Percentiles rank a stretch among this genome's conserved stretches.
phyloP scores from a whole-genome alignment of 2,888 invertebrate genomes.

The Lasioglossum oenotherae region DNA sequence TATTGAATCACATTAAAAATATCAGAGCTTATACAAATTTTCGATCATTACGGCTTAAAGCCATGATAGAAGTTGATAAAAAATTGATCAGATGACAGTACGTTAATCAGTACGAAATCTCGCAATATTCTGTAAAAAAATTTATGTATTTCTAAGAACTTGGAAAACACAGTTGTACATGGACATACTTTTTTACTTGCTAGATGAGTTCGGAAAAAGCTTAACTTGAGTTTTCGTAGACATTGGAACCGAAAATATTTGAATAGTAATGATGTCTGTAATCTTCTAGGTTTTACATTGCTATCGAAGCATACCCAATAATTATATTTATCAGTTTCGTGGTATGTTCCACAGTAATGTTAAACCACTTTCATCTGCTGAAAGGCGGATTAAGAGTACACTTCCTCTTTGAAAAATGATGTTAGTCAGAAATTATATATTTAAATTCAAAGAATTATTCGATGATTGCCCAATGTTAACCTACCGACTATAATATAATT shows the following conservation, averaged over 20 bases:
- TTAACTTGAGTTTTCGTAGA: slow-evolving; percentile 31
- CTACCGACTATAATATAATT: slow-evolving; percentile 49
- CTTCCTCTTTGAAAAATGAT: slow-evolving; percentile 50
- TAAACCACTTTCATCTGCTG: slow-evolving; percentile 38
- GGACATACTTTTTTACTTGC: slow-evolving; percentile 65
- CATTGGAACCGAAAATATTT: slow-evolving; percentile 18
- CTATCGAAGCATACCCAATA: slow-evolving; percentile 29
- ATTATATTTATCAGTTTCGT: slow-evolving; percentile 37
- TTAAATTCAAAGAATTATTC: slow-evolving; percentile 66
- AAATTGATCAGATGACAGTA: slow-evolving; percentile 47
- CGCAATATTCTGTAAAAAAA: slow-evolving; percentile 70
- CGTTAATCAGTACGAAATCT: slow-evolving; percentile 39
- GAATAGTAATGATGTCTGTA: slow-evolving; percentile 27
- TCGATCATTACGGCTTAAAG: slow-evolving; percentile 36
- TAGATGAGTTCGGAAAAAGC: slow-evolving; percentile 24
- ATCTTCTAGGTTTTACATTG: slow-evolving; percentile 39
- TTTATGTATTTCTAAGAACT: slow-evolving; percentile 55
- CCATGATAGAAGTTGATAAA: slow-evolving; percentile 40
- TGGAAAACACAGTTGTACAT: slow-evolving; percentile 53
- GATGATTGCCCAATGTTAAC: slow-evolving; percentile 61
- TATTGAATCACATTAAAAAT: slow-evolving; percentile 34
- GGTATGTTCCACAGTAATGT: slow-evolving; percentile 38
- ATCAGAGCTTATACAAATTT: slow-evolving; percentile 23
- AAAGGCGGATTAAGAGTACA: slow-evolving; percentile 44
- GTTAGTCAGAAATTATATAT: slow-evolving; percentile 45